Evolutionary conservation across 2,888 invertebrate genomes (phyloP), one percentile per base, ranked within the genome.

Genomic region (Acleris holmiana): DNA sequence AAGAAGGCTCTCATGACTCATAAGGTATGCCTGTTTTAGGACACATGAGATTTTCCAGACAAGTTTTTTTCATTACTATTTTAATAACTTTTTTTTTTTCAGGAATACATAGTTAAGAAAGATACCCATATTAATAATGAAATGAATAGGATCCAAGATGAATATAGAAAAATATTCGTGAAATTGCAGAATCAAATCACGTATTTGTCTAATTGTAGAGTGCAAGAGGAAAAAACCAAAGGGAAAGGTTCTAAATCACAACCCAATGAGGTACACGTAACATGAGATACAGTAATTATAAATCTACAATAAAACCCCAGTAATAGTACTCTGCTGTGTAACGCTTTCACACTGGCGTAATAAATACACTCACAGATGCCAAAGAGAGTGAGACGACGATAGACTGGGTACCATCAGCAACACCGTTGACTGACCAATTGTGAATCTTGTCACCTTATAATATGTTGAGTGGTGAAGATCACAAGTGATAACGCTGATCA

Each of bases 31-130:
- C 55, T 58, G 25, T 66, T 56, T 51, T 48, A 40, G 60, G 21
- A 4, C 44, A 1, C 4, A 13, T 35, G 13, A 35, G 35, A 13
- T 7, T 7, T 6, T n/a, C 6, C 2, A 44, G 17, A 6, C 41
- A n/a, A n/a, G 17, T 44, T 44, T n/a, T 17, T 44, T 6, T 44
- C 7, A 44, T 44, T 15, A n/a, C 5, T 25, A 17, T 50, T 10
- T 21, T 50, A 1, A 35, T 35, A n/a, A n/a, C 13, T 18, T 62
- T 8, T 49, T 21, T 53, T 17, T 50, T 80, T 83, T 19, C 74
- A 95, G 94, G 93, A 94, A 69, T 94, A 95, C 71, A 93, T 94
- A 18, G 88, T 93, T 29, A 94, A 95, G 70, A 95, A 94, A 73
- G 95, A 95, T 67, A 93, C 93, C 25, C 95, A 95, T 75, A 93